phyloP scores from a whole-genome alignment of 2,888 invertebrate species.

The Drosophila ustulata region DNA sequence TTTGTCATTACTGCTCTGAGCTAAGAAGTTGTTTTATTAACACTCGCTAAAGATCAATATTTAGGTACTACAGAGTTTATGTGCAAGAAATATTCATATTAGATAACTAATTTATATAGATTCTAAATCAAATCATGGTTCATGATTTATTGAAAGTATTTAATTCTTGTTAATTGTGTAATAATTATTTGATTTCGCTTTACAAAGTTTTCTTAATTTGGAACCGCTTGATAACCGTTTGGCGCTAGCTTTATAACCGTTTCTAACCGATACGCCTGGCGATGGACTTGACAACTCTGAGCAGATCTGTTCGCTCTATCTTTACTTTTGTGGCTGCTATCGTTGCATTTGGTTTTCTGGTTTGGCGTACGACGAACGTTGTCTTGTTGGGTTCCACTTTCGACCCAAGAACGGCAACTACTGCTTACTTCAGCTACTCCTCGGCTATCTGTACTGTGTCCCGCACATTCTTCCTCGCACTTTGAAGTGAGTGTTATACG shows the following conservation, averaged over 20 bases:
- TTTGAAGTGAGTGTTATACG: conserved; percentile 61
- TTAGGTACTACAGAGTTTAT: too few relatives aligned
- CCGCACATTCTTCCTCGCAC: conserved; percentile 50
- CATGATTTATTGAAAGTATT: too few relatives aligned
- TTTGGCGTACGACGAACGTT: conserved; percentile 78
- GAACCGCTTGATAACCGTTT: not conserved
- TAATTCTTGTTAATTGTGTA: too few relatives aligned
- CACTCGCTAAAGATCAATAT: too few relatives aligned
- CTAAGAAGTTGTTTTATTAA: too few relatives aligned
- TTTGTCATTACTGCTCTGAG: too few relatives aligned
- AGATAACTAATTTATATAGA: too few relatives aligned
- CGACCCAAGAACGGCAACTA: conserved; percentile 52
- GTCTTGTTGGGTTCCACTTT: conserved; percentile 60
- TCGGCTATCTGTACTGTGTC: conserved; percentile 44
- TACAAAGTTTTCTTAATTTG: not conserved
- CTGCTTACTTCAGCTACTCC: conserved; percentile 61
- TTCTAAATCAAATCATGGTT: too few relatives aligned
- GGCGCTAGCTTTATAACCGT: not conserved
- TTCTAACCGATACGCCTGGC: conserved; percentile 17
- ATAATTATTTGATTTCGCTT: too few relatives aligned
- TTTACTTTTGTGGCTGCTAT: conserved; percentile 35
- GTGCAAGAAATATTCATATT: too few relatives aligned
- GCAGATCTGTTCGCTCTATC: conserved; percentile 22
- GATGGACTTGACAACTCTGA: conserved; percentile 46
- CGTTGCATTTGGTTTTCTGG: conserved; percentile 80